Percentiles rank a stretch among this genome's conserved stretches.
phyloP scores from a whole-genome alignment of 1,140 invertebrate species.

The Portunus trituberculatus region DNA sequence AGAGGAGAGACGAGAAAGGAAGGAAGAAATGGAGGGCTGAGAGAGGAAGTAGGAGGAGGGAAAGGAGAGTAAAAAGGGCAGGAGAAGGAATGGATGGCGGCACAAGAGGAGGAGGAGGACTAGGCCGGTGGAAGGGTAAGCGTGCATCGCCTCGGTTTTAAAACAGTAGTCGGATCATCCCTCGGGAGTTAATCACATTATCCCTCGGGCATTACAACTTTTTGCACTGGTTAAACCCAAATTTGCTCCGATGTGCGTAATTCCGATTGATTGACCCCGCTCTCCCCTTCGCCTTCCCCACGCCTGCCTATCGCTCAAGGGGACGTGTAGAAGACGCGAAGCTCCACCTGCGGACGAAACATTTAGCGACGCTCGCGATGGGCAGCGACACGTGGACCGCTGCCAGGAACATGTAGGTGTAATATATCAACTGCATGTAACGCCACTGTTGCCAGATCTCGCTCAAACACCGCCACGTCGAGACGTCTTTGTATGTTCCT shows the following conservation, averaged over 20 bases:
- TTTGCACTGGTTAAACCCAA: slow-evolving; percentile 66
- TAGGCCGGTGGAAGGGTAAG: not conserved
- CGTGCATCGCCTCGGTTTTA: not conserved
- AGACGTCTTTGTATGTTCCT: not conserved
- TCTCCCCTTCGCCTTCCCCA: not conserved
- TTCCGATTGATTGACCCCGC: slow-evolving; percentile 59
- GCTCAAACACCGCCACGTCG: not conserved
- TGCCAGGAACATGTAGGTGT: slow-evolving; percentile 64
- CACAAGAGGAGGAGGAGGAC: not conserved
- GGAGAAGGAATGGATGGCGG: not conserved
- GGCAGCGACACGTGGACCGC: slow-evolving; percentile 41
- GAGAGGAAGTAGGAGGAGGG: no score
- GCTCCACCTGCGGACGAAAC: slow-evolving; percentile 13
- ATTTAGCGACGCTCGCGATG: slow-evolving; percentile 26
- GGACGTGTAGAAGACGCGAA: not conserved
- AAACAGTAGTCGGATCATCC: slow-evolving; percentile 43
- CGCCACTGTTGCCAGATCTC: slow-evolving; percentile 61
- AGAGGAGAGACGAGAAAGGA: not conserved
- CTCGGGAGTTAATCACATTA: slow-evolving; percentile 61
- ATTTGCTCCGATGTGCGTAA: slow-evolving; percentile 65
- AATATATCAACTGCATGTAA: slow-evolving; percentile 68
- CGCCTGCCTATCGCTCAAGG: not conserved
- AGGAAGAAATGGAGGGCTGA: no score
- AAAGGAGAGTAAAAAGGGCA: not conserved
- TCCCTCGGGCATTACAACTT: slow-evolving; percentile 60